Evolutionary conservation across 1,140 invertebrate genomes (phyloP).

Genomic region (Panagrolaimus sp.): DNA sequence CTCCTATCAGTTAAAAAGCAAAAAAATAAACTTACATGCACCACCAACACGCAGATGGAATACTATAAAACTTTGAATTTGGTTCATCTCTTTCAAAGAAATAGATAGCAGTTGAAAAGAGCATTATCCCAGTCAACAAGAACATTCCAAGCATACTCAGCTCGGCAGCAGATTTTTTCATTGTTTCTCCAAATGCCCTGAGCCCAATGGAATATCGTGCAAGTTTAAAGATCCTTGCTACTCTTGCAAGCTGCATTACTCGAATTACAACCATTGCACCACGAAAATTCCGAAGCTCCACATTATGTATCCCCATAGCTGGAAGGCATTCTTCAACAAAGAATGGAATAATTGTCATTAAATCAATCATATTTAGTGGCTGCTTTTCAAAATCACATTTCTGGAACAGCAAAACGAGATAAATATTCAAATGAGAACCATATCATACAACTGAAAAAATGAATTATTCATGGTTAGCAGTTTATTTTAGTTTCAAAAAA

Average conservation of each 20-base stretch:
- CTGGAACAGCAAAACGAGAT: slow-evolving; percentile 59
- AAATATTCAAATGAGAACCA: slow-evolving; percentile 63
- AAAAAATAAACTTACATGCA: slow-evolving; percentile 34
- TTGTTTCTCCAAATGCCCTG: slow-evolving; percentile 91
- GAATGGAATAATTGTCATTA: slow-evolving; percentile 62
- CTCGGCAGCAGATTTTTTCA: slow-evolving; percentile 99
- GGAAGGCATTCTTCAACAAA: slow-evolving; percentile 59
- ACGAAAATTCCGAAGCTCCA: slow-evolving; percentile 59
- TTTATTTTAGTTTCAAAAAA: no score
- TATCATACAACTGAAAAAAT: slow-evolving; percentile 58
- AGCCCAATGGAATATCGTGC: slow-evolving; percentile 96
- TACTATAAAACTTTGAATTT: slow-evolving; percentile 92
- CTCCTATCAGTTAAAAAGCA: no score
- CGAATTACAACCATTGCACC: slow-evolving; percentile 86
- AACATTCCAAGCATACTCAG: slow-evolving; percentile 99
- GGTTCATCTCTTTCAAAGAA: slow-evolving; percentile 94
- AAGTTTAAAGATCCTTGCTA: slow-evolving; percentile 93
- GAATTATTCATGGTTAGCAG: no score
- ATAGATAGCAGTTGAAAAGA: slow-evolving; percentile 95
- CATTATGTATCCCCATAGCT: slow-evolving; percentile 58
- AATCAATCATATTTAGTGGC: slow-evolving; percentile 62
- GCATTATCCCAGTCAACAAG: slow-evolving; percentile 93
- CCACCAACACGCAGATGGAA: slow-evolving; percentile 97
- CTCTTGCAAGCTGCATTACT: slow-evolving; percentile 96
- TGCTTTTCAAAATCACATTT: slow-evolving; percentile 61